Conservation (phyloP, 1,140 invertebrate species). For the Archivesica marissinica region DNA sequence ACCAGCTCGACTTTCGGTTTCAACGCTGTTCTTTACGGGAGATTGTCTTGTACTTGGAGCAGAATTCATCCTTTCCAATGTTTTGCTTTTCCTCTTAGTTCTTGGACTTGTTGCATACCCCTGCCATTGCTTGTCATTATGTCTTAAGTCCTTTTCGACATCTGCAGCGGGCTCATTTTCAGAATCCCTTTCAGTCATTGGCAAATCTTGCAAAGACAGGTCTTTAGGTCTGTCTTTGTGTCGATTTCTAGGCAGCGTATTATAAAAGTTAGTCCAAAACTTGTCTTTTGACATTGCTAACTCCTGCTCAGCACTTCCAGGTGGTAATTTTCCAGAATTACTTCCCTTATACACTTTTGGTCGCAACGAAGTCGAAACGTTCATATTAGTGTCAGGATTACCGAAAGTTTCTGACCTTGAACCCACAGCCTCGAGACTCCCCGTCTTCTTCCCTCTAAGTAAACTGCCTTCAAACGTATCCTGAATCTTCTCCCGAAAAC, state of each 20-base stretch:
- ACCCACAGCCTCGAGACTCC: slow-evolving; percentile 52
- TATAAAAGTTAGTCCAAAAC: slow-evolving; percentile 64
- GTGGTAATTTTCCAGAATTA: not conserved
- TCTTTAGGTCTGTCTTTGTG: slow-evolving; percentile 62
- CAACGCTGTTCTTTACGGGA: slow-evolving; percentile 15
- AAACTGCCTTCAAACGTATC: slow-evolving; percentile 62
- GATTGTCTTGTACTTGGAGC: slow-evolving; percentile 51
- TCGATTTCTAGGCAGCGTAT: slow-evolving; percentile 58
- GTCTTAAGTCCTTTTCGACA: not conserved
- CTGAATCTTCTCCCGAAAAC: slow-evolving; percentile 59
- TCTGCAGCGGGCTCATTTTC: slow-evolving; percentile 42
- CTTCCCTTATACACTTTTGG: slow-evolving; percentile 44
- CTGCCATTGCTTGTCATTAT: slow-evolving; percentile 34
- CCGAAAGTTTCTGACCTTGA: slow-evolving; percentile 35
- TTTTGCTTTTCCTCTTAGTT: slow-evolving; percentile 57
- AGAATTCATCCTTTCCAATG: slow-evolving; percentile 58
- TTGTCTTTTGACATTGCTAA: slow-evolving; percentile 44
- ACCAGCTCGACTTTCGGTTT: slow-evolving; percentile 24
- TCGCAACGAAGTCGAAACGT: slow-evolving; percentile 52
- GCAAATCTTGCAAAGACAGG: slow-evolving; percentile 56
- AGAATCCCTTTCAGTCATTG: slow-evolving; percentile 53
- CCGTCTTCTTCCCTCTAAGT: slow-evolving; percentile 52
- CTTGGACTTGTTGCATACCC: slow-evolving; percentile 61
- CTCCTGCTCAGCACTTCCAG: not conserved
- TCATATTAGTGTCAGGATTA: slow-evolving; percentile 62